Base-by-base conservation (phyloP, 2,113 vertebrate genomes). In the Toxostoma redivivum region DNA sequence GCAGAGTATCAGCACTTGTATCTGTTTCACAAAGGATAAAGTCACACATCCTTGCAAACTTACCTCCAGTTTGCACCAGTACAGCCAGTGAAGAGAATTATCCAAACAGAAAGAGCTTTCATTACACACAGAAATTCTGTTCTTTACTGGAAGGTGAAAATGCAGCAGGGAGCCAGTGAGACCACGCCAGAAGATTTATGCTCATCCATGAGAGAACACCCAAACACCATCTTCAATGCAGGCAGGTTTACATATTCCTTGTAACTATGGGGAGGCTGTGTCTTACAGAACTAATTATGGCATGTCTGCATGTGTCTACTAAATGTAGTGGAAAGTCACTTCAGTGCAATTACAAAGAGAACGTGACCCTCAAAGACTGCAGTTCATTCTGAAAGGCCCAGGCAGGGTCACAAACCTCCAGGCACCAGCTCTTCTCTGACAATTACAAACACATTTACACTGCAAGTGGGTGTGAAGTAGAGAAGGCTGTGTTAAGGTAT, bases 371-470 rank as follows among this genome's bases (percentile, higher is more conserved):
- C 0, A 0, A 40, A 90, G 45, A 54, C 62, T 21, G 3, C 48
- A 74, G 94, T 35, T 93, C 74, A 72, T 35, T 13, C 78, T 37
- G 92, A 86, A 93, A 69, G 57, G 74, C 53, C 81, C 66, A 76
- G 70, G 61, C n/a, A 95, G 61, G 90, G 66, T 93, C 94, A 88
- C 28, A 95, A 67, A 77, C 48, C 85, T 72, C 57, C 60, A 74
- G 74, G 61, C 74, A 92, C 40, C 3, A 4, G 60, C 81, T 85
- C 27, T 31, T 85, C 74, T 66, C 44, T 48, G 51, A 30, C 72
- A 88, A 40, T 62, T 33, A 62, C 37, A 35, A 42, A 66, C 81
- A 73, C 25, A 51, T 38, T 79, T n/a, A 16, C 15, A 33, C 47
- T 87, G 62, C 50, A 65, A n/a, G 22, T 7, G 67, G 83, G 54